Evolutionary conservation across 1,140 invertebrate genomes (phyloP).

Genomic region (Halesus radiatus): DNA sequence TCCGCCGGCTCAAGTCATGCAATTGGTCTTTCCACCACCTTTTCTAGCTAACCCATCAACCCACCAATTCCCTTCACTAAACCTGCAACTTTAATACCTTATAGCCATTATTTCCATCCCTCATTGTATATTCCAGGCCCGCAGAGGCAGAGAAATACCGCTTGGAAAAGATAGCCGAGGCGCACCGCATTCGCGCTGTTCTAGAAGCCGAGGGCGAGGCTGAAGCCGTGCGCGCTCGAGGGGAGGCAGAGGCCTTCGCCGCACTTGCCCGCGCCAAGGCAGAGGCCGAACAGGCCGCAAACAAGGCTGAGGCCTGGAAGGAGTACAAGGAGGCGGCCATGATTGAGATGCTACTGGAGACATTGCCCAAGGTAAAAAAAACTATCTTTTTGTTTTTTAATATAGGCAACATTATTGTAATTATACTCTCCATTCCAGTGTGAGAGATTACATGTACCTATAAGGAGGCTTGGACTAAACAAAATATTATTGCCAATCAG

Average conservation of each 20-base stretch:
- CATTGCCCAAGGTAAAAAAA: slow-evolving; percentile 88
- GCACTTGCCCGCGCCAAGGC: slow-evolving; percentile 95
- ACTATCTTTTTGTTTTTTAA: too few species aligned
- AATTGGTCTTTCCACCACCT: too few species aligned
- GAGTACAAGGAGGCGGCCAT: slow-evolving; percentile 97
- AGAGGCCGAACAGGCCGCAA: slow-evolving; percentile 96
- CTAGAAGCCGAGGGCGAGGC: slow-evolving; percentile 96
- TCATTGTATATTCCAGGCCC: slow-evolving; percentile 71
- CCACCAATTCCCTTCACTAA: too few species aligned
- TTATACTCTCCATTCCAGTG: too few species aligned
- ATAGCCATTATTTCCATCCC: too few species aligned
- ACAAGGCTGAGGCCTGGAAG: slow-evolving; percentile 96
- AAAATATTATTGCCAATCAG: too few species aligned
- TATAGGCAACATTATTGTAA: too few species aligned
- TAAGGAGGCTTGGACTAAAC: too few species aligned
- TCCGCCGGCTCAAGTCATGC: too few species aligned
- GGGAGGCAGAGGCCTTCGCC: slow-evolving; percentile 90
- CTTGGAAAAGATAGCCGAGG: slow-evolving; percentile 94
- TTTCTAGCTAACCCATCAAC: too few species aligned
- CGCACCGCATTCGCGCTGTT: slow-evolving; percentile 86
- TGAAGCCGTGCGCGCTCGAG: slow-evolving; percentile 84
- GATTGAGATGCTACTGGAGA: slow-evolving; percentile 97
- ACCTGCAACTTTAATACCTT: too few species aligned
- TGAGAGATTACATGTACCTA: too few species aligned
- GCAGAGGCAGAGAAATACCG: slow-evolving; percentile 95